Evolutionary conservation across 2,888 invertebrate genomes (phyloP).

Genomic region (Lasioglossum marginatum): DNA sequence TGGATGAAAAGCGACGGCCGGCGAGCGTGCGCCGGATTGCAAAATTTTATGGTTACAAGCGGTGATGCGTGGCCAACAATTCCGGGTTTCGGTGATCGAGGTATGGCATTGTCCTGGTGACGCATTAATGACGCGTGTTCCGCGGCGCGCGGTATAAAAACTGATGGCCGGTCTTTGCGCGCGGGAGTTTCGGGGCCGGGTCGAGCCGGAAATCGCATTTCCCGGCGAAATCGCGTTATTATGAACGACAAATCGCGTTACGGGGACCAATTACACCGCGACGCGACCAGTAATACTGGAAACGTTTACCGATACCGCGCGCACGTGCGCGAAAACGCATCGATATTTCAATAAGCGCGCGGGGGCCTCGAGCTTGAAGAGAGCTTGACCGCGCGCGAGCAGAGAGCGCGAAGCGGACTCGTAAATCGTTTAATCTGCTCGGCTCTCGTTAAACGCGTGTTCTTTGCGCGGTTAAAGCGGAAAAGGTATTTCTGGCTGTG

Average conservation of each 20-base stretch:
- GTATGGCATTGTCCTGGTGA: not conserved
- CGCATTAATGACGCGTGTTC: not conserved
- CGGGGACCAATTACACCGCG: conserved; percentile 40
- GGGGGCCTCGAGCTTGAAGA: not conserved
- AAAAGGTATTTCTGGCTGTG: conserved; percentile 34
- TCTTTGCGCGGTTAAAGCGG: conserved; percentile 43
- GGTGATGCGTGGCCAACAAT: conserved; percentile 3
- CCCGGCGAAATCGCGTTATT: conserved; percentile 43
- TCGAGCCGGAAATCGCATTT: conserved; percentile 37
- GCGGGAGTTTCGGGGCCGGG: conserved; percentile 3
- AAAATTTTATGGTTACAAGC: conserved; percentile 13
- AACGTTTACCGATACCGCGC: conserved; percentile 43
- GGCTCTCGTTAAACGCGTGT: conserved; percentile 53
- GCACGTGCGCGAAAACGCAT: conserved; percentile 23
- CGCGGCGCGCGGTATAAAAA: not conserved
- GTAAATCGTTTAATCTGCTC: conserved; percentile 59
- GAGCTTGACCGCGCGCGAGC: not conserved
- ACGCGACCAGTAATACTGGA: conserved; percentile 29
- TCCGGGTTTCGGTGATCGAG: not conserved
- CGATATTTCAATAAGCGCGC: conserved; percentile 54
- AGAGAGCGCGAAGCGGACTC: conserved; percentile 17
- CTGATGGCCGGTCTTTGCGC: not conserved
- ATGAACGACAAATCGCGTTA: conserved; percentile 55
- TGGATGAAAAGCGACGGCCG: conserved; percentile 14
- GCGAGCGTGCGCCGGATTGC: not conserved